Conservation (phyloP, 2,888 invertebrate species). For the Ophion costatus region DNA sequence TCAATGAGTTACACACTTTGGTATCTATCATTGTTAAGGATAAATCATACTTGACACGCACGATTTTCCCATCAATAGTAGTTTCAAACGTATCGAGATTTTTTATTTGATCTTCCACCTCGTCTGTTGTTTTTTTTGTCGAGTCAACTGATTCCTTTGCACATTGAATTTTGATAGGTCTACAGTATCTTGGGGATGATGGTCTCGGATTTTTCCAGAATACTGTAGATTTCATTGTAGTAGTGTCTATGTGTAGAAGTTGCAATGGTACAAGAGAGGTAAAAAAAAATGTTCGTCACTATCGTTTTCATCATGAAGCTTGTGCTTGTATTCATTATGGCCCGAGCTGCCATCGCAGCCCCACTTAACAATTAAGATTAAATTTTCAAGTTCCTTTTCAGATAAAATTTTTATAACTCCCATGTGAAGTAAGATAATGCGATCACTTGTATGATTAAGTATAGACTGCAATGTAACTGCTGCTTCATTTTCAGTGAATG, state of each 20-base stretch:
- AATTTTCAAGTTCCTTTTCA: neutral
- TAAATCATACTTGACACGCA: neutral
- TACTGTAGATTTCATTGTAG: neutral
- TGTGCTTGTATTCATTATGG: slow-evolving; percentile 6
- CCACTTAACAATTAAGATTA: slow-evolving; percentile 7
- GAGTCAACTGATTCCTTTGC: neutral
- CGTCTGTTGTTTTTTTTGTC: neutral
- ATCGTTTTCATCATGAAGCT: neutral
- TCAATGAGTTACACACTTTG: neutral
- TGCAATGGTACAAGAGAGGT: slow-evolving; percentile 13
- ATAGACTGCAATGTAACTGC: neutral
- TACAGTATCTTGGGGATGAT: slow-evolving; percentile 12
- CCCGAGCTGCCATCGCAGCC: slow-evolving; percentile 5
- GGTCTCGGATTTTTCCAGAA: slow-evolving; percentile 12
- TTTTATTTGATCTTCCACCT: neutral
- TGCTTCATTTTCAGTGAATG: neutral
- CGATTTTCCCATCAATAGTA: neutral
- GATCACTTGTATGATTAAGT: neutral
- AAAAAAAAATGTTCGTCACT: slow-evolving; percentile 4
- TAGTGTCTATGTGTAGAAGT: neutral
- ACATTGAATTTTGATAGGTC: slow-evolving; percentile 12
- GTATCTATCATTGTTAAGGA: slow-evolving; percentile 1
- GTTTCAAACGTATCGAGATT: neutral
- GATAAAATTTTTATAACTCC: neutral
- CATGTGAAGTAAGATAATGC: neutral